phyloP scores from a whole-genome alignment of 1,140 invertebrate species.

The Drosophila trapezifrons region DNA sequence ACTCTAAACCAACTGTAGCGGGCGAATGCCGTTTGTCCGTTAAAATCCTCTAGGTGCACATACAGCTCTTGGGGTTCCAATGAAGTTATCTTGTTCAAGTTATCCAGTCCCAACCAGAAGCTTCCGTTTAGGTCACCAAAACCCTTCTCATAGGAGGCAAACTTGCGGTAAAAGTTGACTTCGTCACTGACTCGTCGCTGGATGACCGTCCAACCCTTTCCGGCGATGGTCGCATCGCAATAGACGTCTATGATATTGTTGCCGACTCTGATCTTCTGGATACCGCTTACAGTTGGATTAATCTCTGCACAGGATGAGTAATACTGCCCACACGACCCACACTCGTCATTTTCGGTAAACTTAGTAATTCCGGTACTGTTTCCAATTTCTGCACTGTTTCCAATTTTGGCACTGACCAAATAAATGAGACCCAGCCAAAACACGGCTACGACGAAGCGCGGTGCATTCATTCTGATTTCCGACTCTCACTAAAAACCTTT shows the following conservation, averaged over 20 bases:
- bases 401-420: no score
- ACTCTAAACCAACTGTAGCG: background rate
- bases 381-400: no score
- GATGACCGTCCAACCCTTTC: background rate
- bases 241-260: background rate
- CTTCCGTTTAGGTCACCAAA: background rate
- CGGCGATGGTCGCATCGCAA: background rate
- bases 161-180: slow-evolving; percentile 1
- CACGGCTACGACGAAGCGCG: no score
- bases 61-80: background rate
- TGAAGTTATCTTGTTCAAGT: background rate
- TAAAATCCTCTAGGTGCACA: background rate
- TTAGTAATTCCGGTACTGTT: no score
- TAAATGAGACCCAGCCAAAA: no score
- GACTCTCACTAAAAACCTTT: no score
- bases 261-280: slow-evolving; percentile 1
- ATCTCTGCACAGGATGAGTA: no score
- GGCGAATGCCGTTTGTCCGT: background rate
- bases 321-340: no score
- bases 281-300: no score
- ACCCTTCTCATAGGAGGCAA: background rate
- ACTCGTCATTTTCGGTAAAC: no score
- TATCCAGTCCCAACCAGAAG: background rate
- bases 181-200: background rate
- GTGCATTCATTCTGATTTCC: no score